These are phyloP conservation scores for Diloba caeruleocephala DNA, from an alignment of 2,888 invertebrate species.

Conservation along the genomic window DNA sequence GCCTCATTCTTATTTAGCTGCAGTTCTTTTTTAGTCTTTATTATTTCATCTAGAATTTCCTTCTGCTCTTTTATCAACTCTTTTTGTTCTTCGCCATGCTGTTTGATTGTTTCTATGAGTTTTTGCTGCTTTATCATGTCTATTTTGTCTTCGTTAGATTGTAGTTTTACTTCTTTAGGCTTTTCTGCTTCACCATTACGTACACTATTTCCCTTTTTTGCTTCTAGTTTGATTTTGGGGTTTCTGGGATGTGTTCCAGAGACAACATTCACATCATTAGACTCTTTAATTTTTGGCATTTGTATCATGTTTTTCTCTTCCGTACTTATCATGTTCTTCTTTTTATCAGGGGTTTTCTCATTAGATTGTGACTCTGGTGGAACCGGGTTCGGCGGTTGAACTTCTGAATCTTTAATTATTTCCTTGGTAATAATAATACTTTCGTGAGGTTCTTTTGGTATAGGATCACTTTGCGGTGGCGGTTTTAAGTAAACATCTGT, in stretches of 20 bases:
- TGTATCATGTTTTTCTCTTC: constrained; percentile 75
- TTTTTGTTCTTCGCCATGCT: constrained; percentile 91
- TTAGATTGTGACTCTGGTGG: constrained; percentile 81
- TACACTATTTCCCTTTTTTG: constrained; percentile 63
- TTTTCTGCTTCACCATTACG: constrained; percentile 49
- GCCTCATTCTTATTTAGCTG: constrained; percentile 82
- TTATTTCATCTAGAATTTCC: constrained; percentile 89
- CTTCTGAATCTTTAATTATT: constrained; percentile 75
- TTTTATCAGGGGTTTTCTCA: constrained; percentile 71
- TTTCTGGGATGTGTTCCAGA: constrained; percentile 77
- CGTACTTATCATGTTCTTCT: constrained; percentile 56
- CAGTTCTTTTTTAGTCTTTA: constrained; percentile 87
- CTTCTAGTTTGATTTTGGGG: constrained; percentile 67
- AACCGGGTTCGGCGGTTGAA: constrained; percentile 83
- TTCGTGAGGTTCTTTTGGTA: constrained; percentile 45
- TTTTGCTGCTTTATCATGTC: constrained; percentile 81
- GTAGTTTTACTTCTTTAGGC: constrained; percentile 45
- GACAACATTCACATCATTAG: constrained; percentile 56
- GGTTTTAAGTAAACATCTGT: constrained; percentile 66
- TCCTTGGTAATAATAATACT: constrained; percentile 55
- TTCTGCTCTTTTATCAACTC: constrained; percentile 92
- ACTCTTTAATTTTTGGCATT: constrained; percentile 61
- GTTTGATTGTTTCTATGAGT: constrained; percentile 90
- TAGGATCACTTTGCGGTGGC: constrained; percentile 55
- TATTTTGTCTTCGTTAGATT: constrained; percentile 55